Evolutionary conservation across 2,797 vertebrate species (phyloP).

Genomic region (Sphaeramia orbicularis): DNA sequence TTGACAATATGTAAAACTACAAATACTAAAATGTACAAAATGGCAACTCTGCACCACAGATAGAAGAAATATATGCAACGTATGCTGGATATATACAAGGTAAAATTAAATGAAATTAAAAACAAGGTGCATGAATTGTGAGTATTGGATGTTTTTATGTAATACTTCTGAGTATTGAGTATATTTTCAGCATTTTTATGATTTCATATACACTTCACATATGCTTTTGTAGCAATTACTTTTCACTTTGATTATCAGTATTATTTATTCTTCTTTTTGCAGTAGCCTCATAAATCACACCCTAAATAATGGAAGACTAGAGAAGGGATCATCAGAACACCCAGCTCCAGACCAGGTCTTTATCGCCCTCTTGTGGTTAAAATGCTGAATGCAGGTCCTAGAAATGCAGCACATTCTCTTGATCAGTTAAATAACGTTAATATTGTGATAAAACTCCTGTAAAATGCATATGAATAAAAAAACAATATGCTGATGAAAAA

Average conservation of each 20-base stretch:
- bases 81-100: no score
- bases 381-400: not conserved
- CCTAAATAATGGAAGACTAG: not conserved
- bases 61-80: no score
- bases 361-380: conserved; percentile 46
- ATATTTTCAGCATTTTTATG: no score
- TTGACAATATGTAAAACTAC: no score
- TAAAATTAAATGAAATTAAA: no score
- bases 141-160: no score
- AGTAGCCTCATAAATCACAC: not conserved
- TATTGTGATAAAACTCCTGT: not conserved
- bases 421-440: not conserved
- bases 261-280: not conserved
- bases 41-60: no score
- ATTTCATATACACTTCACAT: no score
- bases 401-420: not conserved
- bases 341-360: not conserved
- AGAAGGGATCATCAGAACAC: not conserved
- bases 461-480: not conserved
- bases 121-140: no score
- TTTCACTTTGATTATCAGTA: not conserved
- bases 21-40: no score
- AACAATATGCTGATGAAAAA: no score
- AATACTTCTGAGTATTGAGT: no score
- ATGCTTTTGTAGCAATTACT: not conserved